These are phyloP conservation scores for Nomada ferruginata DNA, from an alignment of 2,888 invertebrate genomes.

Conservation along the genomic window DNA sequence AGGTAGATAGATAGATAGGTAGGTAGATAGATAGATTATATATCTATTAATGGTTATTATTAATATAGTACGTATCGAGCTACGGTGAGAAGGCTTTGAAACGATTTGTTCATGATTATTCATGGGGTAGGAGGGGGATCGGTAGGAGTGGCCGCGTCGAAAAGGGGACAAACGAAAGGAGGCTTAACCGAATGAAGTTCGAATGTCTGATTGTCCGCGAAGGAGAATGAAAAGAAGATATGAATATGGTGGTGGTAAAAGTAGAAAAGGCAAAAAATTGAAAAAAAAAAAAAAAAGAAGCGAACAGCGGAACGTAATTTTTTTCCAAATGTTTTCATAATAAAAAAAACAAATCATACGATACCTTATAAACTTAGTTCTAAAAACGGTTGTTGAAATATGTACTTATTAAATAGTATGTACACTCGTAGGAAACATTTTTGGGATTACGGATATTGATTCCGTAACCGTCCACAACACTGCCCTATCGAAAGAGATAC, in stretches of 20 bases:
- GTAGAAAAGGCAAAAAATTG: neutral
- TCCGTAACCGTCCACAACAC: constrained; percentile 84
- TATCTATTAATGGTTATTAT: constrained; percentile 80
- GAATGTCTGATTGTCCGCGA: too few species aligned
- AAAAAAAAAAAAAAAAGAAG: neutral
- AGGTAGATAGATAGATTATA: constrained; percentile 73
- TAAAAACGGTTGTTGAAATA: constrained; percentile 82
- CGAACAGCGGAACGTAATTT: constrained; percentile 63
- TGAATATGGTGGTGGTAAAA: too few species aligned
- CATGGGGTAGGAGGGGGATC: too few species aligned
- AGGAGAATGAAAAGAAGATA: too few species aligned
- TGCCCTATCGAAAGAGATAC: constrained; percentile 80
- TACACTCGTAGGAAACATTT: constrained; percentile 82
- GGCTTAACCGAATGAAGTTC: too few species aligned
- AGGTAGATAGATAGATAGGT: neutral
- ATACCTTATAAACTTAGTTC: constrained; percentile 79
- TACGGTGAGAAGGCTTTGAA: constrained; percentile 5
- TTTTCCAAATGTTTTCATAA: constrained; percentile 76
- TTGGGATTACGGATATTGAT: constrained; percentile 78
- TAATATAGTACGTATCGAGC: constrained; percentile 71
- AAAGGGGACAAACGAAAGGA: too few species aligned
- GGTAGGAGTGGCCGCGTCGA: too few species aligned
- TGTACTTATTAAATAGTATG: constrained; percentile 83
- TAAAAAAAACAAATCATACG: constrained; percentile 64
- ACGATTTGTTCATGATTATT: too few species aligned